A percentile compares a stretch with the other conserved stretches of the same genome.
phyloP scores from a whole-genome alignment of 2,113 vertebrate genomes.

The Terrapene triunguis region DNA sequence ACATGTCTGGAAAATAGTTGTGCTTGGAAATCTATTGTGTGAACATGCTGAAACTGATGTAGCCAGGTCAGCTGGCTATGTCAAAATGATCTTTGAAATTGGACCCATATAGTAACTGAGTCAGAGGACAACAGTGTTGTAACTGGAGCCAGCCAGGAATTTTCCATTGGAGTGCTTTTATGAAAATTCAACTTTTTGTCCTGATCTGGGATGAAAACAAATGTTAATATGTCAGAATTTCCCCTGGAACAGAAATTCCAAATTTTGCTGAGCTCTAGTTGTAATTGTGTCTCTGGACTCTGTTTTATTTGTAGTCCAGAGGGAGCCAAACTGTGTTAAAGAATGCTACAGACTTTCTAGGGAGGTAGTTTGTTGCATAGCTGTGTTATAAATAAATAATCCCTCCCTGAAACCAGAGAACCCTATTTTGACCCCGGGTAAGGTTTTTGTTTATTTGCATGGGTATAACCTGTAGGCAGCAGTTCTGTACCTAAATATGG shows the following conservation, averaged over 20 bases:
- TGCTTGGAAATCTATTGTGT: neutral
- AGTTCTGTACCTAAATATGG: neutral
- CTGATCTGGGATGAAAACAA: neutral
- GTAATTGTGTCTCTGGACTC: neutral
- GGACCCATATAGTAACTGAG: neutral
- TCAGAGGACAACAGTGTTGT: neutral
- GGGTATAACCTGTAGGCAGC: neutral
- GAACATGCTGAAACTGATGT: neutral
- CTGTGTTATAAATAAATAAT: neutral
- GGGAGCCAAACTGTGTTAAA: neutral
- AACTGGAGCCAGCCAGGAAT: neutral
- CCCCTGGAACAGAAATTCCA: neutral
- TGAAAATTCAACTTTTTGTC: neutral
- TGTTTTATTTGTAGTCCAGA: neutral
- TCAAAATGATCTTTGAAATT: neutral
- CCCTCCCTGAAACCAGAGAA: conserved; percentile 2
- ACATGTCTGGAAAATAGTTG: neutral
- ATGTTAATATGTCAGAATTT: neutral
- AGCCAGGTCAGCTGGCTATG: neutral
- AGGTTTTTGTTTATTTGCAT: neutral
- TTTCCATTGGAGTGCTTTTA: neutral
- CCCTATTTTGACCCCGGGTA: neutral
- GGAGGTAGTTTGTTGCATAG: neutral
- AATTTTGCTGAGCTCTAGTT: neutral
- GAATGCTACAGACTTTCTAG: neutral